Percentiles rank a stretch among this genome's conserved stretches.
These are phyloP conservation scores for Bradypodion pumilum DNA, from an alignment of 2,797 vertebrate genomes.

Conservation along the genomic window DNA sequence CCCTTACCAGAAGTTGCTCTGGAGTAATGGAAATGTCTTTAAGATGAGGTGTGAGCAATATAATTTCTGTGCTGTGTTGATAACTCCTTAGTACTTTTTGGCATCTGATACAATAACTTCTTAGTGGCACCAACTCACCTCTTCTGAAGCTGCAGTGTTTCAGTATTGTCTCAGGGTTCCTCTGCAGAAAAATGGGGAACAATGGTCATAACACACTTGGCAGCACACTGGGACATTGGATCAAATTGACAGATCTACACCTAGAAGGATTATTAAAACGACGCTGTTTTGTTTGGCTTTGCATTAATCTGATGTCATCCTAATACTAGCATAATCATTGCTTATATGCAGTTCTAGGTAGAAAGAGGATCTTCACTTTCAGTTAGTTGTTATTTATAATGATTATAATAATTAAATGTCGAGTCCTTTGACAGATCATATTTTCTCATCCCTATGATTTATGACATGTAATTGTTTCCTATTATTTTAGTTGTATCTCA, in stretches of 20 bases:
- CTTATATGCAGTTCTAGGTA: constrained; percentile 60
- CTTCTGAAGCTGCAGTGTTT: neutral
- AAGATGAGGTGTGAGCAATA: neutral
- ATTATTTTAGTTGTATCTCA: constrained; percentile 59
- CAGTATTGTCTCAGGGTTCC: neutral
- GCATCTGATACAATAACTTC: neutral
- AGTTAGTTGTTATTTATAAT: constrained; percentile 65
- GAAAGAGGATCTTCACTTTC: constrained; percentile 65
- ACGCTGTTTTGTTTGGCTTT: constrained; percentile 60
- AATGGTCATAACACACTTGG: neutral
- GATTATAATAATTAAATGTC: constrained; percentile 68
- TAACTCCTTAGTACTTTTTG: neutral
- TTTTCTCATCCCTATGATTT: constrained; percentile 64
- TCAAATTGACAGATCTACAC: constrained; percentile 22
- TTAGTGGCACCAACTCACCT: neutral
- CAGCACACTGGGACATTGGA: neutral
- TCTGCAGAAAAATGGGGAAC: neutral
- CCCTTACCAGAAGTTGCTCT: neutral
- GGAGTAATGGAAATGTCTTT: neutral
- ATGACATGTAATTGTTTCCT: constrained; percentile 61
- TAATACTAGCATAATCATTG: constrained; percentile 61
- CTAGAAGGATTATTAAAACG: constrained; percentile 46
- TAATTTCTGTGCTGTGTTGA: neutral
- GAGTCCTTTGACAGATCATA: constrained; percentile 59
- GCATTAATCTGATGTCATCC: constrained; percentile 54